These are phyloP conservation scores for Propithecus coquereli DNA, from an alignment of 2,113 vertebrate species.

Conservation along the genomic window DNA sequence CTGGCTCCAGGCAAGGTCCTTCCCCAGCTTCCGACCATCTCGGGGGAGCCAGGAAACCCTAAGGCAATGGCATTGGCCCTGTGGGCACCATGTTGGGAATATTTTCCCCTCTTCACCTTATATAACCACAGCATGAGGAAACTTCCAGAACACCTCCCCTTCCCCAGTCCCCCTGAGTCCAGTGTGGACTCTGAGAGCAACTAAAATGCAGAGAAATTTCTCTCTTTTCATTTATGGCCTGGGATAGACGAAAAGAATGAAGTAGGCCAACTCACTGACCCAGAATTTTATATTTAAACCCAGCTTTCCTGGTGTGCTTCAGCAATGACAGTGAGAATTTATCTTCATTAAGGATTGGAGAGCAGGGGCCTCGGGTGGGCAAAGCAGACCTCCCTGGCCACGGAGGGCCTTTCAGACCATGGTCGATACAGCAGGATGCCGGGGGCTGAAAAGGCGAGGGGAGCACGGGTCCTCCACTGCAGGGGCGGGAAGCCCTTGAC, in stretches of 20 bases:
- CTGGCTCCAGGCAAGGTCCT: not conserved
- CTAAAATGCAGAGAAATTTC: not conserved
- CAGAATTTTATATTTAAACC: constrained; percentile 29
- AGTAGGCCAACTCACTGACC: constrained; percentile 25
- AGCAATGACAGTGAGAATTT: not conserved
- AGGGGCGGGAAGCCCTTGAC: not conserved
- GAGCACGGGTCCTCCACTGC: not conserved
- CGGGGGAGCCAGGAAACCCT: not conserved
- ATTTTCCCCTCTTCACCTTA: not conserved
- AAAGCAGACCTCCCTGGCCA: not conserved
- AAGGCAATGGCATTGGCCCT: not conserved
- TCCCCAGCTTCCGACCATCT: not conserved
- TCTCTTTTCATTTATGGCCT: not conserved
- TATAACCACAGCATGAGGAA: not conserved
- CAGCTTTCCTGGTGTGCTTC: not conserved
- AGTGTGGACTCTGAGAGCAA: not conserved
- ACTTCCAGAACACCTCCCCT: not conserved
- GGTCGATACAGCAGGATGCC: not conserved
- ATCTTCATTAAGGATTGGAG: not conserved
- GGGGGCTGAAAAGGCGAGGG: not conserved
- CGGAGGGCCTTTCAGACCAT: not conserved
- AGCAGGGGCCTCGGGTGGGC: not conserved
- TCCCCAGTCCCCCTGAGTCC: not conserved
- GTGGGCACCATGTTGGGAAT: not conserved
- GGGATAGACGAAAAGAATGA: not conserved